Conservation (phyloP, 2,113 vertebrate species). For the Ancistrus triradiatus region DNA sequence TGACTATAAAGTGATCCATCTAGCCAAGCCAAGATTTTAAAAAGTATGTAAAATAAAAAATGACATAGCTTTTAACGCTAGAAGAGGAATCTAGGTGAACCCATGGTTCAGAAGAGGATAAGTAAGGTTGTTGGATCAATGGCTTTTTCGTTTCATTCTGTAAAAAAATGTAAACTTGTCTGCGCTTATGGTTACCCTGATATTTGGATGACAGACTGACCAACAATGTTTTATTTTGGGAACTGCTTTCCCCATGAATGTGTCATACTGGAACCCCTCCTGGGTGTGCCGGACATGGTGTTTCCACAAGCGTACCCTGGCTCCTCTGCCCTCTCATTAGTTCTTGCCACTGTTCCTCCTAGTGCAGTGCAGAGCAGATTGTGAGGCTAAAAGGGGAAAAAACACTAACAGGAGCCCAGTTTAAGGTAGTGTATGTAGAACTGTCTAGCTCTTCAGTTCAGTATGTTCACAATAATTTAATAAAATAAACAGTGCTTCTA, state of each 20-base stretch:
- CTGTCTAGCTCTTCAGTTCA: too few relatives aligned
- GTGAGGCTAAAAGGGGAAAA: constrained; percentile 1
- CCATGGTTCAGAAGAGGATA: constrained; percentile 23
- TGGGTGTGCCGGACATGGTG: constrained; percentile 32
- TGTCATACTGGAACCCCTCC: constrained; percentile 39
- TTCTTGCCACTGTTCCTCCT: constrained; percentile 29
- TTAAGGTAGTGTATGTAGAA: too few relatives aligned
- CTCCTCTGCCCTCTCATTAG: constrained; percentile 36
- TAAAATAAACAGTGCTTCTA: too few relatives aligned
- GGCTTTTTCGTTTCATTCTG: not conserved
- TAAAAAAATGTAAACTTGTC: not conserved
- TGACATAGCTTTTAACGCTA: constrained; percentile 1
- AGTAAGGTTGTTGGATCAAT: constrained; percentile 21
- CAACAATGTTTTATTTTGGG: constrained; percentile 22
- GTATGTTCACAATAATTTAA: too few relatives aligned
- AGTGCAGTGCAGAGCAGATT: constrained; percentile 8
- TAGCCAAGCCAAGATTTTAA: too few relatives aligned
- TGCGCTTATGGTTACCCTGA: not conserved
- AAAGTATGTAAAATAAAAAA: too few relatives aligned
- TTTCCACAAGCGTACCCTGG: constrained; percentile 34
- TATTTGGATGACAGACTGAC: not conserved
- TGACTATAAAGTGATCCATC: too few relatives aligned
- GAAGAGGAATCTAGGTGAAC: too few relatives aligned
- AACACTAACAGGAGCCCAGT: not conserved
- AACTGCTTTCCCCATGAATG: constrained; percentile 19